These are phyloP conservation scores for Parnassius glacialis DNA, from an alignment of 2,888 invertebrate genomes.

Conservation along the genomic window DNA sequence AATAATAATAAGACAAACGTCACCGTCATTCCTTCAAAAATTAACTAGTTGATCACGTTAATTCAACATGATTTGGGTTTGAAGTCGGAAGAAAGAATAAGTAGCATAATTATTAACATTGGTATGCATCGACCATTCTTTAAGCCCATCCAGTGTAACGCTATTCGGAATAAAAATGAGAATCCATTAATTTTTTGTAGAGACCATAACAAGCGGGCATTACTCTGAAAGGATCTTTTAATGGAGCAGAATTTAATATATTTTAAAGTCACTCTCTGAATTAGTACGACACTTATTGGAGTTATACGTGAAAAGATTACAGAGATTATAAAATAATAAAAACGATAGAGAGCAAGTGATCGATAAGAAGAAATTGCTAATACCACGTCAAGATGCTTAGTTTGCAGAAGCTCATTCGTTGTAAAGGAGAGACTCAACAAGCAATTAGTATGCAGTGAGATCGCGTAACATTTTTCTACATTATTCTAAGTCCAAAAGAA, in stretches of 20 bases:
- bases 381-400: slow-evolving; percentile 63
- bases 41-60: too few species aligned
- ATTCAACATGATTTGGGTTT: background rate
- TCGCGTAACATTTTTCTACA: slow-evolving; percentile 76
- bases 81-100: slow-evolving; percentile 3
- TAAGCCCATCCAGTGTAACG: slow-evolving; percentile 55
- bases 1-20: too few species aligned
- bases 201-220: slow-evolving; percentile 63
- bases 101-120: slow-evolving; percentile 41
- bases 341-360: slow-evolving; percentile 63
- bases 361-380: slow-evolving; percentile 75
- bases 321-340: slow-evolving; percentile 55
- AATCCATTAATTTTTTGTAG: slow-evolving; percentile 64
- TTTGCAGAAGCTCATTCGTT: slow-evolving; percentile 65
- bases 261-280: slow-evolving; percentile 22
- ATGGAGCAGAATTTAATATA: slow-evolving; percentile 33
- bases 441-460: slow-evolving; percentile 77
- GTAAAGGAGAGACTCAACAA: slow-evolving; percentile 72
- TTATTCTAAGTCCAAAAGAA: slow-evolving; percentile 77
- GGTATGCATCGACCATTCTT: slow-evolving; percentile 54
- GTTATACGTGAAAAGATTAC: slow-evolving; percentile 46
- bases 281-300: slow-evolving; percentile 25
- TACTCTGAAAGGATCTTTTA: slow-evolving; percentile 32
- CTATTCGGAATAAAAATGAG: slow-evolving; percentile 69
- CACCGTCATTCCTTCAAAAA: too few species aligned